A percentile compares a stretch with the other conserved stretches of the same genome.
Conservation (phyloP, 2,888 invertebrate genomes). For the Pardosa pseudoannulata region DNA sequence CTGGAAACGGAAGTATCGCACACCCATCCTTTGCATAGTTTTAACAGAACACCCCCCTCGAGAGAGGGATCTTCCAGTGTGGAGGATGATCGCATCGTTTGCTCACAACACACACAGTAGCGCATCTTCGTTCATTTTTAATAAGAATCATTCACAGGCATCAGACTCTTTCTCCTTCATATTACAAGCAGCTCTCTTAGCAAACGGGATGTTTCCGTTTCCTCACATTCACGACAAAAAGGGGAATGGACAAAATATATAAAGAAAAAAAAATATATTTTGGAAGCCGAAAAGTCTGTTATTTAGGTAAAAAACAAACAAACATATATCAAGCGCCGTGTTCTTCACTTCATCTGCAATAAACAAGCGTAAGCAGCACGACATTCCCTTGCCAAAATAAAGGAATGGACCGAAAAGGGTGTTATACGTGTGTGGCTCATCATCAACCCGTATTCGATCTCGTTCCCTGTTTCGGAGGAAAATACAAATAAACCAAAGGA, state of each 20-base stretch:
- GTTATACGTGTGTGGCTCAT: background rate
- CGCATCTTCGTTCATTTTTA: background rate
- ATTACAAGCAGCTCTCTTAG: background rate
- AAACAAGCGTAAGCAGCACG: background rate
- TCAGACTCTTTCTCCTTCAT: background rate
- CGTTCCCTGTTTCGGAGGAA: slow-evolving; percentile 22
- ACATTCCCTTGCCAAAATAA: background rate
- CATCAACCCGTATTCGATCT: slow-evolving; percentile 35
- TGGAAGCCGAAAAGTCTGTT: background rate
- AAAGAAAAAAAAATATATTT: background rate
- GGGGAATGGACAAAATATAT: background rate
- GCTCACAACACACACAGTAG: background rate
- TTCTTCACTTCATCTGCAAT: background rate
- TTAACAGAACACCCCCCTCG: no score
- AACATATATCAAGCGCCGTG: background rate
- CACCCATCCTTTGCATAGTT: background rate
- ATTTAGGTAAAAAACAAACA: background rate
- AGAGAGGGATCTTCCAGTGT: background rate
- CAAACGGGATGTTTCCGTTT: background rate
- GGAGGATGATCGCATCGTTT: background rate
- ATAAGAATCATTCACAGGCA: no score
- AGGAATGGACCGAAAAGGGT: background rate
- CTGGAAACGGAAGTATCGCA: no score
- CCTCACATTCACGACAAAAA: no score
- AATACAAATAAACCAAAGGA: background rate